Evolutionary conservation across 2,888 invertebrate species (phyloP).

Genomic region (Anorthoa munda): DNA sequence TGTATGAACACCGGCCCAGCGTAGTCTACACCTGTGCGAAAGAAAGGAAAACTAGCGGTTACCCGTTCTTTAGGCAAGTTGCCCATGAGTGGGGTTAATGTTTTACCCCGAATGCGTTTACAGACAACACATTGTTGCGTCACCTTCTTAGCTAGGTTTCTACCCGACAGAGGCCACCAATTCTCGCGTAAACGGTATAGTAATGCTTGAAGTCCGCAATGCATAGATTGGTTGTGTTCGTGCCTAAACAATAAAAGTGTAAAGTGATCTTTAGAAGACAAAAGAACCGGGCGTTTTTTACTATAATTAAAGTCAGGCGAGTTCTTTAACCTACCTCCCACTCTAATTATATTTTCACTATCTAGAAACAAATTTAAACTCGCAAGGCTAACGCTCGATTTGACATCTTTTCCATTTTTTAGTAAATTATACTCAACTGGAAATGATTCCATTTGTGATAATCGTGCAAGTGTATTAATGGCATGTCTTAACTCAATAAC

Average conservation of each 20-base stretch:
- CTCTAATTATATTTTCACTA: neutral
- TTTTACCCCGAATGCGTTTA: neutral
- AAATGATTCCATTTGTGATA: neutral
- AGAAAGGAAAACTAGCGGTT: neutral
- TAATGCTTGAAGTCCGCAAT: slow-evolving; percentile 3
- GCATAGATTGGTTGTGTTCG: slow-evolving; percentile 1
- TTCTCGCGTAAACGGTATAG: neutral
- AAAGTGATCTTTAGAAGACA: neutral
- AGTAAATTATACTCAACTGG: neutral
- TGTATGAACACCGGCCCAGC: neutral
- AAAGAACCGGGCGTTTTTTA: slow-evolving; percentile 3
- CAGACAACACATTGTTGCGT: neutral
- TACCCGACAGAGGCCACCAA: neutral
- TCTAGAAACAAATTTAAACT: neutral
- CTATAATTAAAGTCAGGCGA: neutral
- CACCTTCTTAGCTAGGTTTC: slow-evolving; percentile 2
- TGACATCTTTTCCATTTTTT: neutral
- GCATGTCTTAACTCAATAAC: neutral
- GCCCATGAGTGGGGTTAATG: neutral
- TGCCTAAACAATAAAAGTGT: slow-evolving; percentile 1
- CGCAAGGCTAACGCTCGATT: neutral
- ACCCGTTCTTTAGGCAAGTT: neutral
- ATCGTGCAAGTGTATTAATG: neutral
- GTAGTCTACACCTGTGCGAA: neutral
- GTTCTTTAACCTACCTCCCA: neutral